Conservation (phyloP, 2,888 invertebrate species). For the Drosophila mulleri region DNA sequence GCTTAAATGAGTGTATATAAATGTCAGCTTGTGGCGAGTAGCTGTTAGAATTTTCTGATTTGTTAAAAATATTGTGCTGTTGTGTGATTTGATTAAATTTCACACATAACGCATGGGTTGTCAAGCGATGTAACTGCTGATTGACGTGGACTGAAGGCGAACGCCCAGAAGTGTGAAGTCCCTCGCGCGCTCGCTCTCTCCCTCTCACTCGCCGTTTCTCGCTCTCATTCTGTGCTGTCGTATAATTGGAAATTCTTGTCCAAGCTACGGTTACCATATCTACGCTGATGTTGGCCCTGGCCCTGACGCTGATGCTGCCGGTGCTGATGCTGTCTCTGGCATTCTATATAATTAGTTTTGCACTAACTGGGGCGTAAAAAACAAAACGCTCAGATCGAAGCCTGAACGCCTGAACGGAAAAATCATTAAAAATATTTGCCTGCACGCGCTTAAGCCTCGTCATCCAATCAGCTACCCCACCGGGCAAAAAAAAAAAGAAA, state of each 20-base stretch:
- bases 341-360: slow-evolving; percentile 71
- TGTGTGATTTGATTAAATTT: slow-evolving; percentile 49
- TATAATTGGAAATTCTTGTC: slow-evolving; percentile 58
- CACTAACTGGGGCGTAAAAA: slow-evolving; percentile 77
- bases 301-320: not conserved
- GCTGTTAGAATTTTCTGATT: not conserved
- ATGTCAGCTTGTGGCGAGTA: not conserved
- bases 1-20: slow-evolving; percentile 6
- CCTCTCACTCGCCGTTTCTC: too few species aligned
- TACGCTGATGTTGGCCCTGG: slow-evolving; percentile 10
- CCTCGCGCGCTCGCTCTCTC: slow-evolving; percentile 1
- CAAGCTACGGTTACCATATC: slow-evolving; percentile 40
- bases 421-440: slow-evolving; percentile 80
- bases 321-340: slow-evolving; percentile 14
- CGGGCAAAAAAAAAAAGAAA: slow-evolving; percentile 13
- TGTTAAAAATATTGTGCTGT: slow-evolving; percentile 24
- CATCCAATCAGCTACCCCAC: slow-evolving; percentile 74
- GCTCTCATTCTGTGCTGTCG: slow-evolving; percentile 4
- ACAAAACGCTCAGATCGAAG: slow-evolving; percentile 59
- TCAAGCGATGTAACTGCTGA: slow-evolving; percentile 39
- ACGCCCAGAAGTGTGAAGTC: slow-evolving; percentile 24
- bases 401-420: slow-evolving; percentile 47
- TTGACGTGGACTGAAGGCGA: slow-evolving; percentile 28
- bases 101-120: slow-evolving; percentile 47
- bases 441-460: slow-evolving; percentile 77